These are phyloP conservation scores for Phylloscopus collybita DNA, from an alignment of 2,797 vertebrate genomes.

Conservation along the genomic window DNA sequence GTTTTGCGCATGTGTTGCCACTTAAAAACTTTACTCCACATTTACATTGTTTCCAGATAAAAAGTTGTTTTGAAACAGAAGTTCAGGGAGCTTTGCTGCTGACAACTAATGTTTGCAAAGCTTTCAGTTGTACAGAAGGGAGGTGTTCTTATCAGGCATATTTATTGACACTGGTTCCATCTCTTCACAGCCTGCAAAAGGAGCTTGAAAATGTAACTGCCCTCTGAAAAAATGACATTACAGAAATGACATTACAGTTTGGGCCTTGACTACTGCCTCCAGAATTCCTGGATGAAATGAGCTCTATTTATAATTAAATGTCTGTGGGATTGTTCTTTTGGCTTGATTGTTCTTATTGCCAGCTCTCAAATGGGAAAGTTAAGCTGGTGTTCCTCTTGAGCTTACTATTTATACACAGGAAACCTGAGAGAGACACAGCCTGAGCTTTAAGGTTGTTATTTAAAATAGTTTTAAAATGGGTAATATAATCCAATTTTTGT, in stretches of 20 bases:
- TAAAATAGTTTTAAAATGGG: background rate
- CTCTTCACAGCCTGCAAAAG: background rate
- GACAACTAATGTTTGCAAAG: background rate
- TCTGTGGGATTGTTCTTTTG: background rate
- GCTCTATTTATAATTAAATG: background rate
- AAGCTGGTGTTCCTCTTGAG: background rate
- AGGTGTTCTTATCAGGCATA: background rate
- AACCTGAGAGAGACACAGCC: background rate
- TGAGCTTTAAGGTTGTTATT: background rate
- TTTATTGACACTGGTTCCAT: background rate
- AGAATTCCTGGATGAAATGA: background rate
- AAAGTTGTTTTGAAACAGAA: background rate
- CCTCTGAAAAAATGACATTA: background rate
- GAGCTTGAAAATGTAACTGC: background rate
- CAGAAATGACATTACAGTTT: background rate
- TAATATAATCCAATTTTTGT: background rate
- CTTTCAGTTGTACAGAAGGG: background rate
- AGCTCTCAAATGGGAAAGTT: background rate
- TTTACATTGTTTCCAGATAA: background rate
- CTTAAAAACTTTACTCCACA: background rate
- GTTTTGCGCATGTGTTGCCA: accelerated
- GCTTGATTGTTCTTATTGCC: background rate
- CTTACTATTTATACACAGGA: background rate
- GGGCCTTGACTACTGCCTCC: background rate
- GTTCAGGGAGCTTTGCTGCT: background rate